Evolutionary conservation across 2,888 invertebrate genomes (phyloP).

Genomic region (Watsonalla binaria): DNA sequence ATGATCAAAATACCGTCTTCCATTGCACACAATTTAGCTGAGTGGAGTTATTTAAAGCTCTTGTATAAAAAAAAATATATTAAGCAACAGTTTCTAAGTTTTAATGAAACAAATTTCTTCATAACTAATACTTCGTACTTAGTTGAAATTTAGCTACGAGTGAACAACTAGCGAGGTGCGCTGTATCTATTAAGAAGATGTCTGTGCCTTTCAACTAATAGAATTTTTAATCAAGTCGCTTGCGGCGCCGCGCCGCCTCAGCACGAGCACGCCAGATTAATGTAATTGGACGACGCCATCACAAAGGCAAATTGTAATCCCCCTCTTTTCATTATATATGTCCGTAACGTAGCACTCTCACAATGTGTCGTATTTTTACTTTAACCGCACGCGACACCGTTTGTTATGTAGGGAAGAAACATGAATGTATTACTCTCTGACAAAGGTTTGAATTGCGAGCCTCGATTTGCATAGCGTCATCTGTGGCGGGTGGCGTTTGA

Average conservation of each 20-base stretch:
- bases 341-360: constrained; percentile 58
- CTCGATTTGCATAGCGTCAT: constrained; percentile 57
- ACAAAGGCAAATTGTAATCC: constrained; percentile 78
- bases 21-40: neutral
- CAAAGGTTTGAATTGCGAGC: constrained; percentile 51
- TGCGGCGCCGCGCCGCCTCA: constrained; percentile 57
- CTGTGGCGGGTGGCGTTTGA: constrained; percentile 53
- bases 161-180: constrained; percentile 48
- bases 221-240: constrained; percentile 77
- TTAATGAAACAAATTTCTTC: no score
- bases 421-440: constrained; percentile 44
- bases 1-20: neutral
- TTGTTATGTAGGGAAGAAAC: constrained; percentile 40
- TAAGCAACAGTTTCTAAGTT: no score
- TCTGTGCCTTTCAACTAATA: constrained; percentile 75
- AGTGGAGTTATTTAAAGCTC: no score
- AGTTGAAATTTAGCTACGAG: constrained; percentile 25
- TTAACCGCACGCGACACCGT: constrained; percentile 35
- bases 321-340: constrained; percentile 66
- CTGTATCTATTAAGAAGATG: constrained; percentile 71
- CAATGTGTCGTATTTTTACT: constrained; percentile 58
- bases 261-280: constrained; percentile 70
- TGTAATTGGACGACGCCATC: constrained; percentile 76
- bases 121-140: no score
- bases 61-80: no score